Base-by-base conservation (phyloP, 2,888 invertebrate species). In the Diadegma fenestrale region DNA sequence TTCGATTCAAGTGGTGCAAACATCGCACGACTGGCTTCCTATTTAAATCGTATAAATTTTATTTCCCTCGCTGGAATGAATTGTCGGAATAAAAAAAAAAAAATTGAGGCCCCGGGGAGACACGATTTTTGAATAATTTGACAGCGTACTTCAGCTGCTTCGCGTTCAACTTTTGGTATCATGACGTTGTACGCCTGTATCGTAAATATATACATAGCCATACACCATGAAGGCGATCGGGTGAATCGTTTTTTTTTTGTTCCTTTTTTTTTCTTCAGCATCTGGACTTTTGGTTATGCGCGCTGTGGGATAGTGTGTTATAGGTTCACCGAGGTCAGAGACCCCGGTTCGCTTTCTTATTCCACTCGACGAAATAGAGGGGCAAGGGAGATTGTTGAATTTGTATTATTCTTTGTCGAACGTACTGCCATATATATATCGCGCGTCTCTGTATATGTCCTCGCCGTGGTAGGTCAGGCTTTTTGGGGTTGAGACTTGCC, bases 381-480 rank as follows among this genome's bases (percentile, higher is more conserved):
- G 58, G 12, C 37, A 8, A 8, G 64, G 33, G 75, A 61, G 85
- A 80, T 71, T 45, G 75, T 71, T 68, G 79, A 76, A 71, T 82
- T 82, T 76, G 45, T 82, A 85, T 85, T 85, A 85, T 85, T 82
- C 82, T 80, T 85, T 76, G 73, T 82, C 82, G 71, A 71, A 61
- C 58, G 43, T 81, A 73, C 84, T 58, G 73, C 19, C 12, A 73
- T 22, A 33, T 63, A 14, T n/a, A n/a, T n/a, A n/a, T n/a, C 51
- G 10, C 19, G 19, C 12, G 45, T 43, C 43, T 45, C 19, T 68
- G 19, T 22, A 10, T 58, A 48, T 58, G 22, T 37, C 37, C 37
- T 22, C 72, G 45, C 85, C 71, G 82, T 85, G 85, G 76, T 85
- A 85, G 85, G 85, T 85, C 85, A 85, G 85, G 85, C 85, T 85